Conservation (phyloP, 2,888 invertebrate genomes). For the Trichopoda pennipes region DNA sequence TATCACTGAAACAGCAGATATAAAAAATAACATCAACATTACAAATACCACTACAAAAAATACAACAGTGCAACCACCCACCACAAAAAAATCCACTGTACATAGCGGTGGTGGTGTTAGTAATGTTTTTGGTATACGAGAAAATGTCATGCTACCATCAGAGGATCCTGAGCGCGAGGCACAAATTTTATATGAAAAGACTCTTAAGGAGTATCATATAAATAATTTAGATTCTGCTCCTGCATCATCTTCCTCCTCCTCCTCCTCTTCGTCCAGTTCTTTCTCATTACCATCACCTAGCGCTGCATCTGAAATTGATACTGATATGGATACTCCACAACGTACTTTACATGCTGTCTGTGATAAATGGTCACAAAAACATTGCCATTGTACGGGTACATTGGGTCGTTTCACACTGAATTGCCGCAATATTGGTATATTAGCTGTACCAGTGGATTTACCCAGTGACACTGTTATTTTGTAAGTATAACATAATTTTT, state of each 20-base stretch:
- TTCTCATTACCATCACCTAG: constrained; percentile 20
- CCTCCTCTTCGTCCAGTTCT: neutral
- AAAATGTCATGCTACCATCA: constrained; percentile 79
- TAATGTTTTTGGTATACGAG: constrained; percentile 74
- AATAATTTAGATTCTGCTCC: constrained; percentile 45
- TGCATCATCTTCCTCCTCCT: constrained; percentile 30
- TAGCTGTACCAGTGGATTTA: constrained; percentile 78
- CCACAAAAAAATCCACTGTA: constrained; percentile 29
- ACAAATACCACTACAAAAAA: constrained; percentile 30
- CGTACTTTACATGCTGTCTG: constrained; percentile 77
- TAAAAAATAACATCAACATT: constrained; percentile 17
- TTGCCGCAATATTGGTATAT: constrained; percentile 78
- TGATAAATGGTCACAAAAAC: constrained; percentile 77
- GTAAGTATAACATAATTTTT: constrained; percentile 74
- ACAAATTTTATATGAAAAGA: constrained; percentile 79
- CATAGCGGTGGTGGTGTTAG: constrained; percentile 3
- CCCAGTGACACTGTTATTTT: constrained; percentile 77
- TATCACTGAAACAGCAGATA: constrained; percentile 38
- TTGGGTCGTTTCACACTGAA: constrained; percentile 77
- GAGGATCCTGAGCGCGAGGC: constrained; percentile 80
- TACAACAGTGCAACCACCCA: constrained; percentile 37
- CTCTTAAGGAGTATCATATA: constrained; percentile 78
- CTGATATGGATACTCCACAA: constrained; percentile 55
- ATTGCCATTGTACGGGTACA: constrained; percentile 79
- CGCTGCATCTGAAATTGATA: neutral